Conservation (phyloP, 2,888 invertebrate genomes). For the Ceraclea dissimilis region DNA sequence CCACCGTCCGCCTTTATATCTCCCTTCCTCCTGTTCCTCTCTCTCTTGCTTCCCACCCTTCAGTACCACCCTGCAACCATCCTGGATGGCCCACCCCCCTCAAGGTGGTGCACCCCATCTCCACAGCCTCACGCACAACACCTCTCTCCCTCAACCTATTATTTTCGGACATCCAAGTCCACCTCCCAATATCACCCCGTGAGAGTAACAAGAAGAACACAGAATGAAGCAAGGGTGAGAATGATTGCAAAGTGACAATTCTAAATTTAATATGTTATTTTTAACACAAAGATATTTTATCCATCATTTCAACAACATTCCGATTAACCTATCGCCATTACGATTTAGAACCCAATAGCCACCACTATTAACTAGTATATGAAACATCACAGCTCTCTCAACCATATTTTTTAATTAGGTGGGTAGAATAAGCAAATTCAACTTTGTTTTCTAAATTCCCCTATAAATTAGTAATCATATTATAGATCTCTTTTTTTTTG, state of each 20-base stretch:
- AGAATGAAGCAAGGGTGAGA: background rate
- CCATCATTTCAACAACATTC: too few relatives aligned
- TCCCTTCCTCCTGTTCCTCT: background rate
- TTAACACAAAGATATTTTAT: too few relatives aligned
- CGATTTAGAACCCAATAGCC: too few relatives aligned
- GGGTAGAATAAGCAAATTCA: too few relatives aligned
- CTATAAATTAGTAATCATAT: too few relatives aligned
- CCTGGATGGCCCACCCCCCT: background rate
- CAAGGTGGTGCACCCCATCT: background rate
- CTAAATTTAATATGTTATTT: too few relatives aligned
- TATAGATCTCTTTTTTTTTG: too few relatives aligned
- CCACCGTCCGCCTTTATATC: conserved; percentile 1
- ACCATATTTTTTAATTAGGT: too few relatives aligned
- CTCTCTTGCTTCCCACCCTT: background rate
- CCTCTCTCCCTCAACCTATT: background rate
- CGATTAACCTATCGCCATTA: too few relatives aligned
- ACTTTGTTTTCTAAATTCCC: too few relatives aligned
- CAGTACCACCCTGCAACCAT: background rate
- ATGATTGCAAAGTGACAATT: conserved; percentile 1
- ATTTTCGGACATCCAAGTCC: conserved; percentile 1
- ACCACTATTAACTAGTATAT: too few relatives aligned
- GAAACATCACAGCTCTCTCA: too few relatives aligned
- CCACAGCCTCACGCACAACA: background rate
- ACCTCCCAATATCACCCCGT: background rate
- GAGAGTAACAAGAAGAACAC: background rate